These are phyloP conservation scores for Elephas maximus DNA, from an alignment of 2,113 vertebrate genomes.

Conservation along the genomic window DNA sequence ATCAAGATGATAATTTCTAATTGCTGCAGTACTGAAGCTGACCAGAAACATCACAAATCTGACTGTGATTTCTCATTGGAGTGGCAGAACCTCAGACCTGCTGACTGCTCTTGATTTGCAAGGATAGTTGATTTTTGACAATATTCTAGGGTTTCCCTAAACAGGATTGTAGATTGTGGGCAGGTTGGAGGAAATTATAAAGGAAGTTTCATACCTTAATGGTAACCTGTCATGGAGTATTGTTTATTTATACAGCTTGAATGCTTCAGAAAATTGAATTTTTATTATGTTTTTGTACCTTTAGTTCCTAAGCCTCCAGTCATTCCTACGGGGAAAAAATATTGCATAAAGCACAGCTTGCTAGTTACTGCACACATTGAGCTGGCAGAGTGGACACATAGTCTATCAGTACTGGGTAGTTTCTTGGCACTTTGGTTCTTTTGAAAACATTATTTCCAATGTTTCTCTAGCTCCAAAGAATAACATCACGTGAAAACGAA, in stretches of 20 bases:
- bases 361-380: constrained; percentile 40
- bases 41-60: constrained; percentile 76
- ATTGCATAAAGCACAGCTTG: constrained; percentile 64
- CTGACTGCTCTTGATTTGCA: constrained; percentile 49
- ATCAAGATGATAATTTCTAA: constrained; percentile 83
- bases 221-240: constrained; percentile 66
- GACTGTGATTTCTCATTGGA: constrained; percentile 55
- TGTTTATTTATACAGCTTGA: constrained; percentile 80
- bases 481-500: constrained; percentile 44
- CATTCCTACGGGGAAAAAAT: constrained; percentile 57
- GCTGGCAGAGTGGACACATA: constrained; percentile 50
- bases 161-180: constrained; percentile 71
- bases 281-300: constrained; percentile 83
- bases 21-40: constrained; percentile 75
- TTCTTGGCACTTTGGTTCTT: constrained; percentile 54
- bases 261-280: constrained; percentile 86
- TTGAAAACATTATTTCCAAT: constrained; percentile 52
- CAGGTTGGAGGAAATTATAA: constrained; percentile 72
- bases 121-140: constrained; percentile 73
- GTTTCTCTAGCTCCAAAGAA: constrained; percentile 56
- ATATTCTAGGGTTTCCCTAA: constrained; percentile 61
- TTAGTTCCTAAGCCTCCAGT: constrained; percentile 75
- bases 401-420: constrained; percentile 16
- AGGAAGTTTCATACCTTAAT: constrained; percentile 78
- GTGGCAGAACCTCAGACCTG: neutral